A percentile compares a stretch with the other conserved stretches of the same genome.
Conservation (phyloP, 2,888 invertebrate species). For the Dasysyrphus albostriatus region DNA sequence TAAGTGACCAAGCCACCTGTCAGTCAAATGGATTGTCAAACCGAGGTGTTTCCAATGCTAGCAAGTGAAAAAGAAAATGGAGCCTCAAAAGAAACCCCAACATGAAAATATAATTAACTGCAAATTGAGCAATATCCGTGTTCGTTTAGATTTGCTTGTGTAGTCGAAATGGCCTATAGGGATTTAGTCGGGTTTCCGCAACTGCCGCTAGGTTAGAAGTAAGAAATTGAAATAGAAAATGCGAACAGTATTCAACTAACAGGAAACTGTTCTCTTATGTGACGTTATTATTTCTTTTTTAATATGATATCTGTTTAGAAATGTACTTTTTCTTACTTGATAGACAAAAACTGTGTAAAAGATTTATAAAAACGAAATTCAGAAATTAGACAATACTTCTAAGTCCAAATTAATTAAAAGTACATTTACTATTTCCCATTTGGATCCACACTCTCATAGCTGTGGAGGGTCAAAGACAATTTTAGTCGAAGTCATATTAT, state of each 20-base stretch:
- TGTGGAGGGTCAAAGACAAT: too few species aligned
- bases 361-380: too few species aligned
- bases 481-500: too few species aligned
- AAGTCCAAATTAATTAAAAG: too few species aligned
- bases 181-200: constrained; percentile 47
- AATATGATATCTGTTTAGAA: too few species aligned
- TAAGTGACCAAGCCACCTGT: constrained; percentile 41
- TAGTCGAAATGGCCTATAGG: constrained; percentile 6
- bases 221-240: constrained; percentile 53
- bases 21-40: constrained; percentile 44
- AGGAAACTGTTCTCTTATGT: too few species aligned
- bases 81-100: constrained; percentile 30
- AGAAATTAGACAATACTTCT: too few species aligned
- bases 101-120: constrained; percentile 30
- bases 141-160: neutral
- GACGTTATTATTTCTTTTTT: too few species aligned
- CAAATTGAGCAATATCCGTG: constrained; percentile 42
- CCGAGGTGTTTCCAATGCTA: constrained; percentile 4
- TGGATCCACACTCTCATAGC: too few species aligned
- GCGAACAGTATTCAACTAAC: neutral
- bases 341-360: too few species aligned
- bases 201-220: constrained; percentile 30
- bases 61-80: constrained; percentile 7
- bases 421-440: too few species aligned
- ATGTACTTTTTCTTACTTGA: too few species aligned